These are phyloP conservation scores for Tachycineta bicolor DNA, from an alignment of 2,113 vertebrate species.

Conservation along the genomic window DNA sequence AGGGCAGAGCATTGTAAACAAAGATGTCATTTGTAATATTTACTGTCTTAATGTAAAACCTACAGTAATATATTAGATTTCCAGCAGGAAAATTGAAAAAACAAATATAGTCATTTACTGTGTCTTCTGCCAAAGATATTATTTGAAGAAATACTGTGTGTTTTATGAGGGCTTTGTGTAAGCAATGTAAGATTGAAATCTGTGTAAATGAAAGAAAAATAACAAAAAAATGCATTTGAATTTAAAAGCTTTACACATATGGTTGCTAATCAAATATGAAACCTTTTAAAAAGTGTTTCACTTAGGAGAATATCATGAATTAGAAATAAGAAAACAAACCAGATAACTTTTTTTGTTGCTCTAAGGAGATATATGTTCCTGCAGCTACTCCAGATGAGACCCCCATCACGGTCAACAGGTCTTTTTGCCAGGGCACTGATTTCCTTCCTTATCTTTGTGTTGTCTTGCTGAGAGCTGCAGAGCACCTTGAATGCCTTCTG, in stretches of 20 bases:
- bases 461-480: neutral
- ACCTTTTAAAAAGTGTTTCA: neutral
- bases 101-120: neutral
- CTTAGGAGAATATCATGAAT: neutral
- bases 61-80: neutral
- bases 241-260: neutral
- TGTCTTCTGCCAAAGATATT: neutral
- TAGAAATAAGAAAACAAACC: neutral
- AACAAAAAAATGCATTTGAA: neutral
- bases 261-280: neutral
- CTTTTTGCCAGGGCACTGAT: neutral
- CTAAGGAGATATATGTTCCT: neutral
- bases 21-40: neutral
- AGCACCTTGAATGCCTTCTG: neutral
- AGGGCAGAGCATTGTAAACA: neutral
- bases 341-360: neutral
- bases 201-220: neutral
- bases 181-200: neutral
- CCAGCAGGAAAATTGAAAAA: neutral
- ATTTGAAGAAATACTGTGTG: neutral
- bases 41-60: neutral
- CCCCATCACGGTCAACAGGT: accelerated
- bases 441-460: neutral
- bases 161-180: neutral
- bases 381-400: neutral